phyloP scores from a whole-genome alignment of 1,140 invertebrate genomes.

The Polypedilum vanderplanki region DNA sequence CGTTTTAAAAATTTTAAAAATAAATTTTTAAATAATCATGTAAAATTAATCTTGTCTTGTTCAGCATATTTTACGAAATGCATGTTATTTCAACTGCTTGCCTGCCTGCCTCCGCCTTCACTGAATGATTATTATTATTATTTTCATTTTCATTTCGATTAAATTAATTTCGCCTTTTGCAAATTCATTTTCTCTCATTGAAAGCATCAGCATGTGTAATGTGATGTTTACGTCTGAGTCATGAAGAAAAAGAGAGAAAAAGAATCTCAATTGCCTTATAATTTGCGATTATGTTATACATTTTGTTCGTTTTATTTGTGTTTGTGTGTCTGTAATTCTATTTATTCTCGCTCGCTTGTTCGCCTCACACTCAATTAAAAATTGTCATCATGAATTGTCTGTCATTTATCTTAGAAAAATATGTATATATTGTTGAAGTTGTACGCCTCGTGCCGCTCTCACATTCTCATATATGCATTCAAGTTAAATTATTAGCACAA shows the following conservation, averaged over 20 bases:
- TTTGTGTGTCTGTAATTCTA: background rate
- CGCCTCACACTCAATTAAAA: background rate
- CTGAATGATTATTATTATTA: constrained; percentile 5
- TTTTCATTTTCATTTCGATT: background rate
- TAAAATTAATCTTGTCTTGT: constrained; percentile 13
- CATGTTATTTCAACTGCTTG: background rate
- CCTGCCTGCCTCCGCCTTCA: background rate
- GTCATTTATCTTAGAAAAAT: background rate
- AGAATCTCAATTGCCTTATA: no score
- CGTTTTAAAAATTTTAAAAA: no score
- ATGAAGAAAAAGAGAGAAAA: background rate
- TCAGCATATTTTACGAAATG: background rate
- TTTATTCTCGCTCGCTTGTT: background rate
- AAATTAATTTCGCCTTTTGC: background rate
- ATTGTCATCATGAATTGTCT: background rate
- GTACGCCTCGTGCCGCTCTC: no score
- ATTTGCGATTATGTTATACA: no score
- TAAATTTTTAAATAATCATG: background rate
- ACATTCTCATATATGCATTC: no score
- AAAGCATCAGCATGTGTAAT: background rate
- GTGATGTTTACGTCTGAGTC: constrained; percentile 4
- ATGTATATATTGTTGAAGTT: no score
- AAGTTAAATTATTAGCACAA: no score
- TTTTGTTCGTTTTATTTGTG: no score
- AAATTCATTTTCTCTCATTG: background rate